These are phyloP conservation scores for Drosophila merina DNA, from an alignment of 2,888 invertebrate species.

Conservation along the genomic window DNA sequence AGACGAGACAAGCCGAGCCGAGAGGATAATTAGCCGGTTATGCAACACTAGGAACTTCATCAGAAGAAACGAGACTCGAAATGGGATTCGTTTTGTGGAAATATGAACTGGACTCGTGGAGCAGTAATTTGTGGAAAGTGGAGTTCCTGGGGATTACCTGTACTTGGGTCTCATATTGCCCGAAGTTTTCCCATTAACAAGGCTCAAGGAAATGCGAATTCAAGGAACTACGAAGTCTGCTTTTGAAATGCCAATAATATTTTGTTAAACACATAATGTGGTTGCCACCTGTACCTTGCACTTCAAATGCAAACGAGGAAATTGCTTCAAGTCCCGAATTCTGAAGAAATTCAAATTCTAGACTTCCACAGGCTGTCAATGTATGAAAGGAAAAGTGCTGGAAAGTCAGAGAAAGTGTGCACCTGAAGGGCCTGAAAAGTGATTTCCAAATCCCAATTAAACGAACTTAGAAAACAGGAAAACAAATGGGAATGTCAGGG, in stretches of 20 bases:
- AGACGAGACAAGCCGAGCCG: neutral
- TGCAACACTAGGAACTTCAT: constrained; percentile 29
- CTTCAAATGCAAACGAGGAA: too few species aligned
- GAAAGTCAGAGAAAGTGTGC: neutral
- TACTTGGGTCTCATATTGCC: neutral
- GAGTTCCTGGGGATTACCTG: neutral
- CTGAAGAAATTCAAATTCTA: neutral
- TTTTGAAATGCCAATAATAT: neutral
- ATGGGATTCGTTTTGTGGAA: too few species aligned
- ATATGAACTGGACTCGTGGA: neutral
- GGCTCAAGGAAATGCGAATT: neutral
- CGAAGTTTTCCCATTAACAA: neutral
- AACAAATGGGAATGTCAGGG: neutral
- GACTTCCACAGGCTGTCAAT: neutral
- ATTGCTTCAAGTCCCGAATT: neutral
- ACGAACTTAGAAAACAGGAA: neutral
- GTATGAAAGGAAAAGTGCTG: neutral
- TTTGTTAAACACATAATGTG: neutral
- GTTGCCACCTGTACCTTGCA: neutral
- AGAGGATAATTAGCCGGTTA: constrained; percentile 32
- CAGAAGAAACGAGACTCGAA: neutral
- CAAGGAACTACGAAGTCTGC: neutral
- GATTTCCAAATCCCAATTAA: neutral
- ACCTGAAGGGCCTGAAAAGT: neutral
- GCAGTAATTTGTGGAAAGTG: too few species aligned